Evolutionary conservation across 1,140 invertebrate genomes (phyloP), one percentile per base, ranked within the genome.

Genomic region (Hydropsyche tenuis): DNA sequence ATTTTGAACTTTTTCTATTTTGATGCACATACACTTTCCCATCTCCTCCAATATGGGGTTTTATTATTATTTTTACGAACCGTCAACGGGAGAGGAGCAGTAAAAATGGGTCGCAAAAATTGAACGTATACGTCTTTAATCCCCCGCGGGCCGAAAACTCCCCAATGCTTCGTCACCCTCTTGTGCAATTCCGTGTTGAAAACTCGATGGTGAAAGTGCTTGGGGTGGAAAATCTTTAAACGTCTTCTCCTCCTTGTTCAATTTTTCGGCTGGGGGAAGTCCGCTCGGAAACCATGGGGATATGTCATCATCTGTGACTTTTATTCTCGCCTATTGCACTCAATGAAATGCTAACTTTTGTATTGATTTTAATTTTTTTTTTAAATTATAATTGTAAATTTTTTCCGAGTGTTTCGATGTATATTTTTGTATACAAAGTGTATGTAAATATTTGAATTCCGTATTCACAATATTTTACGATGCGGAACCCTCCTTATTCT

Each of bases 191-290:
- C 16, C 68, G 7, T 27, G 68, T 51, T 42, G 66, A 69, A 69
- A 69, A 27, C 68, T 20, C 42, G 6, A 30, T 12, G 18, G 23
- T 9, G 45, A 45, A 6, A 70, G 46, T 16, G 68, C 56, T 60
- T 22, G 22, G 68, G 68, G 68, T 18, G 68, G 25, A 56, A 56
- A 56, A 56, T 56, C 46, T 43, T 70, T 56, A 70, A 70, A 70
- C 68, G 65, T 56, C 68, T 70, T 43, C 25, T 68, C 45, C 65
- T 23, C 56, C 23, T 4, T 12, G 22, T 23, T 25, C 11, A 60
- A 14, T 60, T 60, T 23, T 53, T 53, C 20, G 48, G 18, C 6
- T 14, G 48, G 48, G 48, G 22, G 12, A 25, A 60, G 56, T 60
- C 56, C 23, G n/a, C n/a, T n/a, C 14, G 48, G 48, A 53, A 53